Percentiles rank a stretch among this genome's conserved stretches.
phyloP scores from a whole-genome alignment of 2,113 vertebrate genomes.

The Butastur rufipennis region DNA sequence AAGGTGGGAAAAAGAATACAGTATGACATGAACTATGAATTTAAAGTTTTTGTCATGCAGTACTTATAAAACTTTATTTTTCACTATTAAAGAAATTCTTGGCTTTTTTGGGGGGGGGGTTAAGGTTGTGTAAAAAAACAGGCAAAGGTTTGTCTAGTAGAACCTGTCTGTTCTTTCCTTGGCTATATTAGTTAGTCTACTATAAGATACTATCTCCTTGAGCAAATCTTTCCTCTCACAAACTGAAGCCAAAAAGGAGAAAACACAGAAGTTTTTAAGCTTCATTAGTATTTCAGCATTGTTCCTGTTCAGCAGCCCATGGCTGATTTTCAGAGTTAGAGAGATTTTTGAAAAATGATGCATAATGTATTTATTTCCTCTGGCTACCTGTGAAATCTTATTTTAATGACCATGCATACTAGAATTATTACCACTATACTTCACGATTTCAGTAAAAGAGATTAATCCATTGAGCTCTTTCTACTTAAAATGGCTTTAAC shows the following conservation, averaged over 20 bases:
- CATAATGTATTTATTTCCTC: conserved; percentile 19
- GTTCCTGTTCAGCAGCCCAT: background rate
- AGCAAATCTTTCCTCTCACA: background rate
- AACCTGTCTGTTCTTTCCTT: background rate
- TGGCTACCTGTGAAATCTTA: conserved; percentile 31
- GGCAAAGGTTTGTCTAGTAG: background rate
- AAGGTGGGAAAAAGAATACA: background rate
- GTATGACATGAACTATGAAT: background rate
- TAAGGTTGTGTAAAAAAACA: background rate
- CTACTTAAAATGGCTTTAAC: conserved; percentile 31
- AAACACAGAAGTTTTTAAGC: background rate
- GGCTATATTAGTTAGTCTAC: background rate
- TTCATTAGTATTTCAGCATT: conserved; percentile 23
- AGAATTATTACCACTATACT: conserved; percentile 39
- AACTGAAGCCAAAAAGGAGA: background rate
- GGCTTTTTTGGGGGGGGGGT: background rate
- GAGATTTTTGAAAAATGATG: conserved; percentile 22
- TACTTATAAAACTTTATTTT: background rate
- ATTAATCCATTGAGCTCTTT: conserved; percentile 42
- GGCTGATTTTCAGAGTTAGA: background rate
- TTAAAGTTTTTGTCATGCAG: background rate
- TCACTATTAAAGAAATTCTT: background rate
- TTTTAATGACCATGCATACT: conserved; percentile 34
- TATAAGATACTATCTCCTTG: background rate
- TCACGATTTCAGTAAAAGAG: conserved; percentile 3